Conservation (phyloP, 2,888 invertebrate species). For the Microctonus aethiopoides region DNA sequence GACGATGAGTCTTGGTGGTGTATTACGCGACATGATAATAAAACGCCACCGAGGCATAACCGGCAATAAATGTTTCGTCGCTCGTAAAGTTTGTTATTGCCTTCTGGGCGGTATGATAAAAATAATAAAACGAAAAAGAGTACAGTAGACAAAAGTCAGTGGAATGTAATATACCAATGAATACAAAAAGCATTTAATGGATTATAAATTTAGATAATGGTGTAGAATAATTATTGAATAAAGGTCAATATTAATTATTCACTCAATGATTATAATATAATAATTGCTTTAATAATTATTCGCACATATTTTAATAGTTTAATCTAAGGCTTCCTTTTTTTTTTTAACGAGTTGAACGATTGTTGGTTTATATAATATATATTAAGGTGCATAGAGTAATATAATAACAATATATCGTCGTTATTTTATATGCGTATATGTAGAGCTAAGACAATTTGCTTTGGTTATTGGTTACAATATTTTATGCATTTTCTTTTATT, state of each 20-base stretch:
- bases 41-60: constrained; percentile 49
- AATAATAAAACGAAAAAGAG: constrained; percentile 33
- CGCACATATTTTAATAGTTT: neutral
- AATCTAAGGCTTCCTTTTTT: neutral
- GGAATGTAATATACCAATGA: constrained; percentile 27
- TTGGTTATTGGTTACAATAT: neutral
- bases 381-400: neutral
- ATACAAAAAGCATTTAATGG: constrained; percentile 25
- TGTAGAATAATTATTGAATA: neutral
- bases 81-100: constrained; percentile 62
- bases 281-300: neutral
- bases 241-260: neutral
- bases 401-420: too few species aligned
- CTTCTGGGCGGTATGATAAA: constrained; percentile 48
- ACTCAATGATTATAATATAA: too few species aligned
- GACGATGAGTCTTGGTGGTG: constrained; percentile 32
- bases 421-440: too few species aligned
- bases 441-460: neutral
- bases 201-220: neutral
- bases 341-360: too few species aligned
- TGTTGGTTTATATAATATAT: too few species aligned
- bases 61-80: constrained; percentile 62
- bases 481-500: neutral
- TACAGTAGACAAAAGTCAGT: constrained; percentile 31
- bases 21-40: constrained; percentile 54